Conservation (phyloP, 2,797 vertebrate species). For the Pantherophis alleghaniensis region DNA sequence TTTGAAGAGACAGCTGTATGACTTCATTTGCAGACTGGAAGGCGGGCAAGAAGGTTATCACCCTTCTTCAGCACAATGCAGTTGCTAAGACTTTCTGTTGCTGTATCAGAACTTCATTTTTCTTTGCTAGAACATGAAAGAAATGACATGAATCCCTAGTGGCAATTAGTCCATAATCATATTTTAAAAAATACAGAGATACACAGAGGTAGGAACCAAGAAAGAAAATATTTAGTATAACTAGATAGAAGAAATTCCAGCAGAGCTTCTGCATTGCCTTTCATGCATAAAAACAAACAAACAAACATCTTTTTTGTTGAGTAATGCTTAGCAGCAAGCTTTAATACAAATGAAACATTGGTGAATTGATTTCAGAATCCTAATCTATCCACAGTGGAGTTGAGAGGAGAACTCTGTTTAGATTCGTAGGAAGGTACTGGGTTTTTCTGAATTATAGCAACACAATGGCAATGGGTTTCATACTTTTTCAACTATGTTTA, state of each 20-base stretch:
- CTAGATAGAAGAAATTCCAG: slow-evolving; percentile 48
- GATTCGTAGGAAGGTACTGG: background rate
- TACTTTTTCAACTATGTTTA: background rate
- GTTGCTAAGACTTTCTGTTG: slow-evolving; percentile 36
- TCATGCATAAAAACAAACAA: slow-evolving; percentile 23
- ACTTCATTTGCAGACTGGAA: background rate
- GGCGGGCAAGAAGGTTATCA: background rate
- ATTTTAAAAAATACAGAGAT: background rate
- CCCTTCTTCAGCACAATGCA: slow-evolving; percentile 22
- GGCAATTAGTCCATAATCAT: slow-evolving; percentile 39
- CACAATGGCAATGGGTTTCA: background rate
- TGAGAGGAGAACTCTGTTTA: slow-evolving; percentile 19
- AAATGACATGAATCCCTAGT: slow-evolving; percentile 38
- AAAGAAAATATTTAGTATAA: slow-evolving; percentile 56
- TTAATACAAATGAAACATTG: slow-evolving; percentile 25
- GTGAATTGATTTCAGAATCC: slow-evolving; percentile 3
- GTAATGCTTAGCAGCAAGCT: slow-evolving; percentile 49
- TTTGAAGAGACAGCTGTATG: slow-evolving; percentile 29
- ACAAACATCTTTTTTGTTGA: slow-evolving; percentile 36
- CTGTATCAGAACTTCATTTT: slow-evolving; percentile 14
- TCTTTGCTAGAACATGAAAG: slow-evolving; percentile 36
- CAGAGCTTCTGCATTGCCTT: slow-evolving; percentile 26
- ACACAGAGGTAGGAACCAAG: background rate
- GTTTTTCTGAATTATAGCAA: background rate
- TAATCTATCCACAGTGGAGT: slow-evolving; percentile 18